Evolutionary conservation across 2,797 vertebrate species (phyloP), one percentile per base, ranked within the genome.

Genomic region (Aulostomus chinensis): DNA sequence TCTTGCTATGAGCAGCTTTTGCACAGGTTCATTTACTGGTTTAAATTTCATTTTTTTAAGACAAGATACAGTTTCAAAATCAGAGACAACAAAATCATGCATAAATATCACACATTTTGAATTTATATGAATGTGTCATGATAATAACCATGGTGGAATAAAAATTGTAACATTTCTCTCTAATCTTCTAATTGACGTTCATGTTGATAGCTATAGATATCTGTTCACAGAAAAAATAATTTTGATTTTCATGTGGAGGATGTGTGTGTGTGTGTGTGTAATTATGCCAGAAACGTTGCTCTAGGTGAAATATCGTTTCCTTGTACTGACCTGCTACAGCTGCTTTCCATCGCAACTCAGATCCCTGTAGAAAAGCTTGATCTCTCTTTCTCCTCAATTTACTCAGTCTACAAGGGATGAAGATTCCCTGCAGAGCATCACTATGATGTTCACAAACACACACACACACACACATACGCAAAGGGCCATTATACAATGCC

Each of bases 401-500:
- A 92, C 88, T 93, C 91, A 90, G 87, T 92, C 90, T 92, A n/a
- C 86, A 61, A 63, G 54, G 84, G 87, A 88, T 92, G 90, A 83
- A 88, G 74, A 88, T 80, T 89, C 89, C 66, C 69, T 11, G 45
- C 22, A 60, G 81, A 76, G 69, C 55, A 21, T 47, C 25, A 68
- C 58, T 17, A 58, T 62, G 64, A 73, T 48, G 46, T 29, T 17
- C 41, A 40, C 55, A 34, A 39, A 41, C 40, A 25, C 36, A 13
- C 61, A 56, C 26, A 39, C 12, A 62, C 59, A 88, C 88, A 89
- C 78, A 62, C 43, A 55, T 73, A 89, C 87, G 91, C 79, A 90
- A 90, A 94, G 91, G 90, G 76, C 93, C 92, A 91, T 94, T 94
- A 94, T 93, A 93, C 93, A 94, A 85, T 84, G 70, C 63, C 82